Evolutionary conservation across 2,797 vertebrate genomes (phyloP).

Genomic region (Staurois parvus): DNA sequence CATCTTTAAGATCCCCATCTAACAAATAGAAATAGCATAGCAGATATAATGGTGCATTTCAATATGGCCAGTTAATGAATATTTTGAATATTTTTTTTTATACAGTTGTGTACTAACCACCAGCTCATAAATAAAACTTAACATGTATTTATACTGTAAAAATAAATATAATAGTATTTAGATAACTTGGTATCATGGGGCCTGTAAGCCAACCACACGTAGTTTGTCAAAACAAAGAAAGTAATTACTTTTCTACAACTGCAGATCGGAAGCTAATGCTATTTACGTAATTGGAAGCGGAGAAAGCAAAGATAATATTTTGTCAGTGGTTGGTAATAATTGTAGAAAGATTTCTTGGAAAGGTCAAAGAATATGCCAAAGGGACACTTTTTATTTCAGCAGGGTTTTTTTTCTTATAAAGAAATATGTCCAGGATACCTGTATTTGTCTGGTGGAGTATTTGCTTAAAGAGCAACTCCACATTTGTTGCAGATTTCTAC

Average conservation of each 20-base stretch:
- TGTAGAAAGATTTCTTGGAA: constrained; percentile 3
- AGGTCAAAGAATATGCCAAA: background rate
- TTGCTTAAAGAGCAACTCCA: too few species aligned
- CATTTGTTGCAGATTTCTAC: too few species aligned
- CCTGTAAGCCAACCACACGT: background rate
- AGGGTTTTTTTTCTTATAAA: too few species aligned
- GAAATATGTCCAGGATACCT: too few species aligned
- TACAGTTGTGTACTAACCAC: too few species aligned
- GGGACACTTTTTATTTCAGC: too few species aligned
- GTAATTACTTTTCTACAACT: background rate
- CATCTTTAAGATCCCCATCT: too few species aligned
- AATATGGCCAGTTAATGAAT: too few species aligned
- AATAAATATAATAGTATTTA: background rate
- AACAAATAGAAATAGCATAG: background rate
- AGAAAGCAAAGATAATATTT: background rate
- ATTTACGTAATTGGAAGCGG: background rate
- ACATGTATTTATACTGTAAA: background rate
- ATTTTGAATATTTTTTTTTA: too few species aligned
- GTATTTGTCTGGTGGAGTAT: too few species aligned
- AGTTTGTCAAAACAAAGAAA: background rate
- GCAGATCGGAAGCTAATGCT: background rate
- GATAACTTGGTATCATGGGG: too few species aligned
- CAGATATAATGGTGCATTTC: background rate
- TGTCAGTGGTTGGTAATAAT: background rate
- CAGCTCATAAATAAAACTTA: background rate